A percentile compares a stretch with the other conserved stretches of the same genome.
Evolutionary conservation across 1,140 invertebrate species (phyloP).

Genomic region (Drosophila ficusphila): DNA sequence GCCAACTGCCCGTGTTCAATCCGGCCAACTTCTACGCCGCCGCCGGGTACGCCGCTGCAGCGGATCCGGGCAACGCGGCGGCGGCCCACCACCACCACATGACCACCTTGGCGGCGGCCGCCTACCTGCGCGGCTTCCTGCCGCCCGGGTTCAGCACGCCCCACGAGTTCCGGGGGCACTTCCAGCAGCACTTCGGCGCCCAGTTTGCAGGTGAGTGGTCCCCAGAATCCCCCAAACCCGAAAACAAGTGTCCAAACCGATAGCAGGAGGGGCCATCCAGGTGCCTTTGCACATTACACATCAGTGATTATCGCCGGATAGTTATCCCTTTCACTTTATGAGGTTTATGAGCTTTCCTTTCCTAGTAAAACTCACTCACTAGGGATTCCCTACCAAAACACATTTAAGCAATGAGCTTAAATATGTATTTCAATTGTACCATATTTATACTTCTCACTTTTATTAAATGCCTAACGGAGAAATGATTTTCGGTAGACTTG

Average conservation of each 20-base stretch:
- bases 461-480: no score
- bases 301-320: no score
- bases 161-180: slow-evolving; percentile 81
- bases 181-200: slow-evolving; percentile 79
- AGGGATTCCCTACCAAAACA: no score
- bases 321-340: no score
- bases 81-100: slow-evolving; percentile 83
- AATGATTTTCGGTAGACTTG: no score
- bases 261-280: neutral
- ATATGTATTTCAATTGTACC: no score
- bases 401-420: no score
- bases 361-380: no score
- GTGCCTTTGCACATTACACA: no score
- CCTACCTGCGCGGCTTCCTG: slow-evolving; percentile 78
- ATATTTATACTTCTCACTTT: no score
- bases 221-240: neutral
- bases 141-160: slow-evolving; percentile 83
- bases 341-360: no score
- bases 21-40: slow-evolving; percentile 83
- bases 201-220: slow-evolving; percentile 83
- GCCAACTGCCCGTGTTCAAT: slow-evolving; percentile 82
- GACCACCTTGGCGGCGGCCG: slow-evolving; percentile 80
- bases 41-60: slow-evolving; percentile 78
- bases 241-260: neutral
- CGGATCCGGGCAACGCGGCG: slow-evolving; percentile 66